Base-by-base conservation (phyloP, 1,140 invertebrate species). In the Aporrectodea caliginosa region DNA sequence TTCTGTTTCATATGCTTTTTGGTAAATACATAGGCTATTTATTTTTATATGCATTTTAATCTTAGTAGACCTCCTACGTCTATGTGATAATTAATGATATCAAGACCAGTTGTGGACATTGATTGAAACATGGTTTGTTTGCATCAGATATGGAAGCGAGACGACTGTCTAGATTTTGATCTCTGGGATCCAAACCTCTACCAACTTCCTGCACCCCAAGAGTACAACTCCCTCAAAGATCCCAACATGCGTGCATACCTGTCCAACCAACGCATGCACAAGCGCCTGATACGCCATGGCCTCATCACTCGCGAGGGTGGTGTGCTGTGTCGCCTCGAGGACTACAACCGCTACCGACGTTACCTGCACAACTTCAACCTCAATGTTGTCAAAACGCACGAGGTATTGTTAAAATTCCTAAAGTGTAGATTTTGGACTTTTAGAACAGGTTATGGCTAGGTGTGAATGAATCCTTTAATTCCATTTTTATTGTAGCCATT, bases 291-390 rank as follows among this genome's bases (percentile, higher is more conserved):
- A 6, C 6, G 43, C 6, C 43, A 58, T 22, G 43, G 43, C 22
- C 43, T 58, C 6, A 58, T 58, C 43, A 58, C 43, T 6, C 6
- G 43, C 6, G 43, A 58, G 43, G 43, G 43, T 22, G 43, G 43
- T 6, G 43, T 58, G 6, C 43, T 58, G 22, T 58, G 43, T 22
- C 43, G 6, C 43, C 43, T 58, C 43, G 43, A 58, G 43, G 43
- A 58, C 43, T 58, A 12, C 43, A 58, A 58, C 22, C 43, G 43
- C 6, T 58, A 58, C 43, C 6, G 43, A 58, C 43, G 43, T 12
- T 58, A 58, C 43, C 43, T 58, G 43, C 43, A 58, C 43, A 58
- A 58, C 43, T 58, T 58, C 43, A 58, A 58, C 43, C 43, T 58
- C 6, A 58, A 58, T 22, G 43, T 58, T 22, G 43, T 58, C 22